Conservation (phyloP, 2,113 vertebrate species). For the Mionectes macconnelli region DNA sequence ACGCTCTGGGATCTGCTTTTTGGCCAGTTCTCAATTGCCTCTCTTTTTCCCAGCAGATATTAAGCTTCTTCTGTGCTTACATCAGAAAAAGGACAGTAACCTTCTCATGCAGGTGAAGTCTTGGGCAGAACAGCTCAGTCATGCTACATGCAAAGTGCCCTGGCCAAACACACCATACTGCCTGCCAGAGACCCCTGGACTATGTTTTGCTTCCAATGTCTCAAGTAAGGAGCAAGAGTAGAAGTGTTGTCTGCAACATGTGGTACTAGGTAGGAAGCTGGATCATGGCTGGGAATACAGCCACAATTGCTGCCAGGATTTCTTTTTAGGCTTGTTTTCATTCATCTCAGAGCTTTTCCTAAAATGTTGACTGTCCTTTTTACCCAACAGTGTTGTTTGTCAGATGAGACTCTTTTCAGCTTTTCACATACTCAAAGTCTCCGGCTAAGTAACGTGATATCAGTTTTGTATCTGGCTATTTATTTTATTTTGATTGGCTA, state of each 20-base stretch:
- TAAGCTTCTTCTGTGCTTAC: background rate
- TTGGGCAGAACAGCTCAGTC: background rate
- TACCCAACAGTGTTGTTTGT: background rate
- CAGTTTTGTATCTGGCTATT: background rate
- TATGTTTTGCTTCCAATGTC: background rate
- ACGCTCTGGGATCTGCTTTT: background rate
- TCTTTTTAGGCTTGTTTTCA: background rate
- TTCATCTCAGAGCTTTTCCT: background rate
- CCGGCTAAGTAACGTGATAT: background rate
- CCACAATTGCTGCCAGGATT: background rate
- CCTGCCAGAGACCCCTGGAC: background rate
- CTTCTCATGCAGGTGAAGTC: background rate
- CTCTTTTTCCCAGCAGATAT: background rate
- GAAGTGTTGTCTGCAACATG: background rate
- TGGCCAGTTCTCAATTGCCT: background rate
- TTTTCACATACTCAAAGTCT: background rate
- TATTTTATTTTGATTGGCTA: background rate
- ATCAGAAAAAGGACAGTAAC: background rate
- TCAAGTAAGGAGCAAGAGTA: background rate
- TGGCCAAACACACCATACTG: too few species aligned
- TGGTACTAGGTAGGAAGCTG: background rate
- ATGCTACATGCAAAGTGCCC: background rate
- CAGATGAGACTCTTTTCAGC: background rate
- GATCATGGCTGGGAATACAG: background rate
- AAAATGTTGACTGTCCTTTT: background rate